Conservation (phyloP, 1,140 invertebrate genomes). For the Onthophagus taurus region DNA sequence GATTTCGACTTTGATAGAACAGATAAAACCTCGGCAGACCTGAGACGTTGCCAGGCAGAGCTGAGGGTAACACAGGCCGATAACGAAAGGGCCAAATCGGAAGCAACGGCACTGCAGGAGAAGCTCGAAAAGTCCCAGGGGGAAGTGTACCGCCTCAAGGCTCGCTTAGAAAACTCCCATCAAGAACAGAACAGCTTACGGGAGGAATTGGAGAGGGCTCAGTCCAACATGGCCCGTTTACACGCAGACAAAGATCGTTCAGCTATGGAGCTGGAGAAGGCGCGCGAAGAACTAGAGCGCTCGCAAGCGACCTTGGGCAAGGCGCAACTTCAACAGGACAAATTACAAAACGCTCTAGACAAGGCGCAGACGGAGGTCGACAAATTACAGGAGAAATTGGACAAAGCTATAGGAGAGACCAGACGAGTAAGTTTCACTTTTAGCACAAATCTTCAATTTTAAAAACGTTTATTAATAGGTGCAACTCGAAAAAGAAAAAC, state of each 20-base stretch:
- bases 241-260: slow-evolving; percentile 84
- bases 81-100: slow-evolving; percentile 73
- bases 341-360: slow-evolving; percentile 76
- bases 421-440: slow-evolving; percentile 52
- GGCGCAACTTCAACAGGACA: slow-evolving; percentile 81
- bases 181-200: slow-evolving; percentile 85
- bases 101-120: slow-evolving; percentile 78
- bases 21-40: slow-evolving; percentile 72
- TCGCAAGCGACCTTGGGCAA: slow-evolving; percentile 81
- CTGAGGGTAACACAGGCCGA: slow-evolving; percentile 76
- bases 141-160: slow-evolving; percentile 87
- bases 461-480: slow-evolving; percentile 43
- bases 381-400: slow-evolving; percentile 75
- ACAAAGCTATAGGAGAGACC: slow-evolving; percentile 69
- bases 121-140: slow-evolving; percentile 90
- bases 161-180: slow-evolving; percentile 88
- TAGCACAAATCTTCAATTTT: slow-evolving; percentile 1
- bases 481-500: slow-evolving; percentile 84
- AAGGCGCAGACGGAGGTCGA: slow-evolving; percentile 87
- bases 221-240: slow-evolving; percentile 63
- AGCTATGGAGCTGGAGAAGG: slow-evolving; percentile 74
- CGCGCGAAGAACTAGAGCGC: slow-evolving; percentile 82
- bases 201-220: slow-evolving; percentile 78
- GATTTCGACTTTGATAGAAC: slow-evolving; percentile 78
- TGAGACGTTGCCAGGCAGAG: slow-evolving; percentile 78